These are phyloP conservation scores for Cotesia chilonis DNA, from an alignment of 1,140 invertebrate species.

Conservation along the genomic window DNA sequence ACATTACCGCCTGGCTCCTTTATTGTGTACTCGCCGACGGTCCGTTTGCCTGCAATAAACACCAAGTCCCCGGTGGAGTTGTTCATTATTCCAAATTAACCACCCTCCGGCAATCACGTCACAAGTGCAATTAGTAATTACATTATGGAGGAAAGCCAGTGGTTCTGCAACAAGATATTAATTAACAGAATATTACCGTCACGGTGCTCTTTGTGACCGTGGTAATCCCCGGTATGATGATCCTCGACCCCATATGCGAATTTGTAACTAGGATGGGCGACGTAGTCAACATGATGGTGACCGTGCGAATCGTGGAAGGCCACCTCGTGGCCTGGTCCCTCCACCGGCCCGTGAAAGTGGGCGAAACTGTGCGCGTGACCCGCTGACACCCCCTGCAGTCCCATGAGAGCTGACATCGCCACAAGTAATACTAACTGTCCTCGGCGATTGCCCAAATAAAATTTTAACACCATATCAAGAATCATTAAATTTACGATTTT, in stretches of 20 bases:
- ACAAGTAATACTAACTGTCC: slow-evolving; percentile 50
- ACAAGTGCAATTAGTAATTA: background rate
- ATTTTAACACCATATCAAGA: background rate
- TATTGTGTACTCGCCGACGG: slow-evolving; percentile 74
- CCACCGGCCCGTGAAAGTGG: slow-evolving; percentile 61
- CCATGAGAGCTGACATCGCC: slow-evolving; percentile 46
- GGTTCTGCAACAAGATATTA: slow-evolving; percentile 16
- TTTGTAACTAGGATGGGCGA: slow-evolving; percentile 67
- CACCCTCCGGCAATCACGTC: background rate
- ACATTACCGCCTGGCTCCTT: slow-evolving; percentile 78
- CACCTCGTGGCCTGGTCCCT: slow-evolving; percentile 53
- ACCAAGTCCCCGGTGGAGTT: too few relatives aligned
- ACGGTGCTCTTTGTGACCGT: slow-evolving; percentile 70
- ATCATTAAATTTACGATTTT: background rate
- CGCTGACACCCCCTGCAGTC: slow-evolving; percentile 46
- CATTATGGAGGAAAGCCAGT: slow-evolving; percentile 23
- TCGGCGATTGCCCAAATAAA: slow-evolving; percentile 38
- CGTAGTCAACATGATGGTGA: slow-evolving; percentile 54
- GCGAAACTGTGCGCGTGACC: slow-evolving; percentile 50
- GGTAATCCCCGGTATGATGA: slow-evolving; percentile 71
- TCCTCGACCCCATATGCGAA: slow-evolving; percentile 74
- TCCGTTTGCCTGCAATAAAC: slow-evolving; percentile 48
- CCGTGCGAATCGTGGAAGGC: slow-evolving; percentile 57
- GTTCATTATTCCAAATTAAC: background rate
- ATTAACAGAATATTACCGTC: slow-evolving; percentile 59